Evolutionary conservation across 2,113 vertebrate species (phyloP), one percentile per base, ranked within the genome.

Genomic region (Dasyprocta punctata): DNA sequence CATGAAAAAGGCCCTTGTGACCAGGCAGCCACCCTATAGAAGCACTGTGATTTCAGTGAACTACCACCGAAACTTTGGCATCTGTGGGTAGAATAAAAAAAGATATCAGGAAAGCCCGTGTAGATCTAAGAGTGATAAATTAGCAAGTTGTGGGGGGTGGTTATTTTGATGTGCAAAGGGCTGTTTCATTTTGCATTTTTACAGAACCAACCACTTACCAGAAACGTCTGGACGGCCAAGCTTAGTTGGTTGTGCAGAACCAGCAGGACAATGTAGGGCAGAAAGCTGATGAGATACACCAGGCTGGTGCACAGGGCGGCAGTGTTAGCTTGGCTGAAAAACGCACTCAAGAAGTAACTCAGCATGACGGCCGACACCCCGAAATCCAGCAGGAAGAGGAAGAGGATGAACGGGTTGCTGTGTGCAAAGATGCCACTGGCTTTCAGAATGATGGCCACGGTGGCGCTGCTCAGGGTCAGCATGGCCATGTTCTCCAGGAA

Each of bases 371-470:
- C 96, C 0, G 98, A 98, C 82, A 98, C 58, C 58, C 98, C 98
- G 81, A 99, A 99, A 63, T 98, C 98, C 96, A 99, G 80, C 3
- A 99, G 90, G 75, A 98, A 99, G 95, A 99, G 88, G 86, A 98
- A 98, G 47, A 99, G 5, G 8, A 99, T 92, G 26, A 97, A 92
- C 19, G 97, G 96, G 1, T 98, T 87, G 86, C 98, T 99, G 47
- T 98, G 93, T 1, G 80, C 33, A 38, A 99, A 99, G 86, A 99
- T 98, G 65, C 98, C 95, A 0, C 98, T 98, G 3, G 84, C 7
- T 97, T 98, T 99, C 92, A 99, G 98, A 83, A 99, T 98, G n/a
- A 93, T 5, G 24, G 97, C 92, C 61, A 99, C 95, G 17, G 89
- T 33, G 2, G 96, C 98, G 67, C 98, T 98, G 96, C 97, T 98